These are phyloP conservation scores for Ormyrus labotus DNA, from an alignment of 2,888 invertebrate genomes.

Conservation along the genomic window DNA sequence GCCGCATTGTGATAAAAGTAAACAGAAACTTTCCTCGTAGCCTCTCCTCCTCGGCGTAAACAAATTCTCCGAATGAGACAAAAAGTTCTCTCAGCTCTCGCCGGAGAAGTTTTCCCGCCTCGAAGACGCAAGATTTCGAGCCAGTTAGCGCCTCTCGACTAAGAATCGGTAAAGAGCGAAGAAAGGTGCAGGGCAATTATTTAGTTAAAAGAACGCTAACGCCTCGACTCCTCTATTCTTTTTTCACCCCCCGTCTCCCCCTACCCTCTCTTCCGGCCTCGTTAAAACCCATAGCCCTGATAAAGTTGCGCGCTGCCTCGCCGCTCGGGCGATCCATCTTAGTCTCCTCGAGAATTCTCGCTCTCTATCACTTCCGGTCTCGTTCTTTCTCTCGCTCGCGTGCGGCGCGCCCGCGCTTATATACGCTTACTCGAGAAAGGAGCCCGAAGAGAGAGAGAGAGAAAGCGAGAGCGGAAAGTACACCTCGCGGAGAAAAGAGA, in stretches of 20 bases:
- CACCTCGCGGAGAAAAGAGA: not conserved
- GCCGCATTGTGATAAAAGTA: too few relatives aligned
- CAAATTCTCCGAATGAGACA: too few relatives aligned
- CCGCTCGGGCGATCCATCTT: slow-evolving; percentile 30
- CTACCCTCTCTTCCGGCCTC: not conserved
- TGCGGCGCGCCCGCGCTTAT: not conserved
- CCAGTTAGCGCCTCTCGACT: not conserved
- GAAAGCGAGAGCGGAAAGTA: not conserved
- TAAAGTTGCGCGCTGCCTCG: slow-evolving; percentile 28
- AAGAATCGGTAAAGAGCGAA: not conserved
- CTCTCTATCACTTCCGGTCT: slow-evolving; percentile 21
- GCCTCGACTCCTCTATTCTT: not conserved
- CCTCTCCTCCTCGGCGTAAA: too few relatives aligned
- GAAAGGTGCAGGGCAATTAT: not conserved
- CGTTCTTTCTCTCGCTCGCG: not conserved
- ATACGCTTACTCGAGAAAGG: not conserved
- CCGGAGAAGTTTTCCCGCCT: too few relatives aligned
- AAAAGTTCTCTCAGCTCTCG: not conserved
- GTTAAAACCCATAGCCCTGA: slow-evolving; percentile 32
- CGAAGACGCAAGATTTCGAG: too few relatives aligned
- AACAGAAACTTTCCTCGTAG: too few relatives aligned
- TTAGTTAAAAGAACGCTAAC: slow-evolving; percentile 15
- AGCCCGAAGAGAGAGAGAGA: not conserved
- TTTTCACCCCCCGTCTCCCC: not conserved
- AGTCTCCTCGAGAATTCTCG: slow-evolving; percentile 34